These are phyloP conservation scores for Leptoteleia sp. DNA, from an alignment of 1,140 invertebrate genomes.

Conservation along the genomic window DNA sequence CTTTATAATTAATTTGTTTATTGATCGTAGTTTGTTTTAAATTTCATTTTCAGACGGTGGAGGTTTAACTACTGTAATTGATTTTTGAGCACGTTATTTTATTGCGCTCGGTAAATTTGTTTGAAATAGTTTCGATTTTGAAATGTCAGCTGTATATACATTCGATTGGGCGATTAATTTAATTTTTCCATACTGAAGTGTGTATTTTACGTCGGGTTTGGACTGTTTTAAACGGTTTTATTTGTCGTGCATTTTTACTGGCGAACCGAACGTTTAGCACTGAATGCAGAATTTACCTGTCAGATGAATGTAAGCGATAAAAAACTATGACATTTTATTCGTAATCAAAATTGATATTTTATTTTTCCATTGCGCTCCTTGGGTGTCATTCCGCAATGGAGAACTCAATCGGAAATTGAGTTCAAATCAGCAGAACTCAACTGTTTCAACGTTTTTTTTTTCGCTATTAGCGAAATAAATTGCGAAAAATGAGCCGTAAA, in stretches of 20 bases:
- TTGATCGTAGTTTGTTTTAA: neutral
- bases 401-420: slow-evolving; percentile 31
- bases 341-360: slow-evolving; percentile 57
- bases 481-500: too few species aligned
- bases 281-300: slow-evolving; percentile 10
- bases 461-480: neutral
- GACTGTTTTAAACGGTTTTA: slow-evolving; percentile 49
- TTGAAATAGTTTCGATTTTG: slow-evolving; percentile 31
- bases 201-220: neutral
- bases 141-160: slow-evolving; percentile 19
- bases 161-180: slow-evolving; percentile 36
- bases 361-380: slow-evolving; percentile 7
- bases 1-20: too few species aligned
- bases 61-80: slow-evolving; percentile 15
- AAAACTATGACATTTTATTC: slow-evolving; percentile 39
- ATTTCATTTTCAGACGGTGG: neutral
- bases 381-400: neutral
- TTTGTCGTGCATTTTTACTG: slow-evolving; percentile 42
- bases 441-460: slow-evolving; percentile 1
- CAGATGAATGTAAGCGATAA: slow-evolving; percentile 27
- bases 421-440: slow-evolving; percentile 22
- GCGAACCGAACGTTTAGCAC: slow-evolving; percentile 31
- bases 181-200: slow-evolving; percentile 34
- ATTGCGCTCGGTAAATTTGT: slow-evolving; percentile 15
- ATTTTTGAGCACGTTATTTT: slow-evolving; percentile 8